Percentiles rank a stretch among this genome's conserved stretches.
phyloP scores from a whole-genome alignment of 2,113 vertebrate genomes.

The Hippolais icterina region DNA sequence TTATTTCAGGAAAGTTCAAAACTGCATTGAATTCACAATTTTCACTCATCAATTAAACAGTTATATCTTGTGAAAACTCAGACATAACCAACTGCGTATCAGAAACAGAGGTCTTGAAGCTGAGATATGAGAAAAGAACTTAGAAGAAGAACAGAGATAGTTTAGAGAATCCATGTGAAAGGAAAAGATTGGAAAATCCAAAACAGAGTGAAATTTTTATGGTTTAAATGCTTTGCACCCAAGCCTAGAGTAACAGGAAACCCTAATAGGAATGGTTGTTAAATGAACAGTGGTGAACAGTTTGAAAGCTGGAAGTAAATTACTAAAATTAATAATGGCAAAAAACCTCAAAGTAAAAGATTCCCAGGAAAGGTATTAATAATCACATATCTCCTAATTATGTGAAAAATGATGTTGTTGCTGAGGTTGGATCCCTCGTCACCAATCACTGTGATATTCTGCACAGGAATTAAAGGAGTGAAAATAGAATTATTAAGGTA shows the following conservation, averaged over 20 bases:
- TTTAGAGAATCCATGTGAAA: neutral
- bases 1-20: neutral
- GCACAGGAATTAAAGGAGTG: neutral
- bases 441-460: neutral
- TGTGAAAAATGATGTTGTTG: neutral
- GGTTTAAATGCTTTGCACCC: neutral
- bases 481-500: neutral
- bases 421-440: neutral
- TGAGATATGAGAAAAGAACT: neutral
- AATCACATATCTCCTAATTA: neutral
- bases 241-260: neutral
- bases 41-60: neutral
- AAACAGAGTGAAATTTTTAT: neutral
- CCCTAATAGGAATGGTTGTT: neutral
- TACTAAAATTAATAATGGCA: neutral
- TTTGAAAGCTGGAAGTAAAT: neutral
- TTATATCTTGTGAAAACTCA: neutral
- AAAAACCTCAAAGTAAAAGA: neutral
- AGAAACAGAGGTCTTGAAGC: neutral
- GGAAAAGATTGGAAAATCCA: neutral
- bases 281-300: neutral
- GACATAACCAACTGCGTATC: fast-evolving
- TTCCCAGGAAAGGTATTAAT: neutral
- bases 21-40: fast-evolving
- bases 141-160: neutral